Base-by-base conservation (phyloP, 2,797 vertebrate genomes). In the Fundulus diaphanus region DNA sequence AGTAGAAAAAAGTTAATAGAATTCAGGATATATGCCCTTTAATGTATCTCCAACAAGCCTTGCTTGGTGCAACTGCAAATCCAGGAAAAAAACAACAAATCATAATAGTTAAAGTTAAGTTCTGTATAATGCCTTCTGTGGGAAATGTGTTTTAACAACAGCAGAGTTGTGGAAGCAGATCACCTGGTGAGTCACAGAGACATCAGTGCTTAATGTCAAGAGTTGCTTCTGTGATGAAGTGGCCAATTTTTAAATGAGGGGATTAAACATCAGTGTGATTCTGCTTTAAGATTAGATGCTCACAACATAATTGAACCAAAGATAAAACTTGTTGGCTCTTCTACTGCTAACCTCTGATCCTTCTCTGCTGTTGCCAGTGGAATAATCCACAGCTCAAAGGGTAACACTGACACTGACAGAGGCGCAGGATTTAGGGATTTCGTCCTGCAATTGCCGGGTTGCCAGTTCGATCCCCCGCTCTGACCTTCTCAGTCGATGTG, bases 271-370 rank as follows among this genome's bases (percentile, higher is more conserved):
- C 76, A 67, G 71, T 5, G 40, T 56, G 79, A 69, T 1, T 46
- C 56, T 31, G 74, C 68, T 80, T 42, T 5, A 20, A 70, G 85
- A 83, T 79, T 80, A 81, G 73, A 84, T 70, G 78, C 82, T 85
- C 77, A 65, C 61, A 13, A n/a, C 0, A 40, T 85, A 75, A 82
- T 87, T 81, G 72, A 48, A 86, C 68, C 8, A 57, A 72, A 79
- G 65, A 67, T 57, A 24, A 24, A 27, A 24, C 12, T 0, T n/a
- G 70, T 9, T n/a, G 40, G 69, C 31, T 69, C 61, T 71, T 29
- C 22, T 65, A 72, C 68, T 56, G 82, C 54, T 59, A 63, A 83
- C 86, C 82, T 77, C 66, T 82, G 73, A 80, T 75, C 73, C 6
- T 66, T 42, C 7, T 27, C 24, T 2, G 0, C 71, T 68, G 66